Conservation (phyloP, 92 coral and sea anemone species). For the Porites cylindrica region DNA sequence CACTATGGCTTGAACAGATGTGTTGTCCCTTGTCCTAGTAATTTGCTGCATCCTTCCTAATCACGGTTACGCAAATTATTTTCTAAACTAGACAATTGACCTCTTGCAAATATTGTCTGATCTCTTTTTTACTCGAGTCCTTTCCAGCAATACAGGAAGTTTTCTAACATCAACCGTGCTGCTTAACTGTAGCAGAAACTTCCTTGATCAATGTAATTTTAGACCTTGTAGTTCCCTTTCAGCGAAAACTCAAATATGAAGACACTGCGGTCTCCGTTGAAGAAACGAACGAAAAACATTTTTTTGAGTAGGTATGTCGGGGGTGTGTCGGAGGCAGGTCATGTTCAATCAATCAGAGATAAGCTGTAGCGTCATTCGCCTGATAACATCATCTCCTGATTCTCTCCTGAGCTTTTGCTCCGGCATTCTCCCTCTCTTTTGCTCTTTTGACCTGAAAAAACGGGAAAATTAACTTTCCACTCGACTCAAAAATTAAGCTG, state of each 20-base stretch:
- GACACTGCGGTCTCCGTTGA: too few relatives aligned
- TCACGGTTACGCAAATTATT: too few relatives aligned
- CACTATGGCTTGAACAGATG: not conserved
- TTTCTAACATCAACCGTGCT: not conserved
- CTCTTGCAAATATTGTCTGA: not conserved
- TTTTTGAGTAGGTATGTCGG: constrained; percentile 6
- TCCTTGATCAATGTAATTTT: not conserved
- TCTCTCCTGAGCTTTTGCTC: not conserved
- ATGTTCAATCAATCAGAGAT: not conserved
- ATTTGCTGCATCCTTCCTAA: not conserved
- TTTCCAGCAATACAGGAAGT: not conserved
- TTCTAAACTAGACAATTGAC: too few relatives aligned
- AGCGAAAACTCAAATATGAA: not conserved
- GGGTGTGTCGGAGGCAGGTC: constrained; percentile 10
- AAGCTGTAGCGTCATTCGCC: not conserved
- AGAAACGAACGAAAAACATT: not conserved
- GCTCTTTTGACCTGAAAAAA: too few relatives aligned
- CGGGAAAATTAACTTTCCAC: too few relatives aligned
- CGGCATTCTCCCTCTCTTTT: not conserved
- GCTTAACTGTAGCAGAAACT: not conserved
- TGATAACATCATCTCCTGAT: not conserved
- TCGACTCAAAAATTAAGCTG: too few relatives aligned
- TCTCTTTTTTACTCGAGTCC: not conserved
- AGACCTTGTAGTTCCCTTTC: not conserved
- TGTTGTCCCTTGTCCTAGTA: not conserved